Evolutionary conservation across 2,113 vertebrate genomes (phyloP), one percentile per base, ranked within the genome.

Genomic region (Mormyrus iriodes): DNA sequence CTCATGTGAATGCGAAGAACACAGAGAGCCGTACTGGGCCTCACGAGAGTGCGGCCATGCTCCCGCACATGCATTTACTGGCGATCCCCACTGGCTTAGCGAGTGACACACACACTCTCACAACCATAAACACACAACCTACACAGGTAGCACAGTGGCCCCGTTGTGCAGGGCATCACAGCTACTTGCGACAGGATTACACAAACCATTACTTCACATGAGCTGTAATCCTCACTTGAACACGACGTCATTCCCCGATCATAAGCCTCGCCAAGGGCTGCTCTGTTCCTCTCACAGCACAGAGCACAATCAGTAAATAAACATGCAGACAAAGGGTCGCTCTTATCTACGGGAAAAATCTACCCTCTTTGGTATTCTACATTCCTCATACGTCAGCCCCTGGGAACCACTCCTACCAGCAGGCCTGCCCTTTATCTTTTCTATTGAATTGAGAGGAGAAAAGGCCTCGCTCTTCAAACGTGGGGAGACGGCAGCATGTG

Each of bases 61-160:
- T 48, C 85, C n/a, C 5, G 24, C 85, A 4, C 49, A 35, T 5
- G n/a, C 49, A 13, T 4, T n/a, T 4, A 2, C 48, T 52, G 49
- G n/a, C 12, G 1, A 85, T 52, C 48, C 21, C 7, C 4, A 3
- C 35, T 9, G 79, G 24, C 48, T 51, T 31, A 85, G 7, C 48
- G 65, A 65, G 39, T 24, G 24, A 52, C 84, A 76, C 89, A 42
- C 84, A 52, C 27, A 69, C 82, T 3, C 3, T 31, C 35, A 44
- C 42, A 21, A 51, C 82, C 35, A 65, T 42, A 65, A 35, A 90
- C 92, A 91, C 92, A 91, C 92, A 92, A 27, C 92, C 92, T 95
- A 92, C 15, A 12, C 65, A 88, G 46, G 88, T 35, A 15, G 27
- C 27, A 52, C 65, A 88, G 88, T 5, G 69, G n/a, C n/a, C 44